Percentiles rank a stretch among this genome's conserved stretches.
phyloP scores from a whole-genome alignment of 2,113 vertebrate species.

The Empidonax alnorum region DNA sequence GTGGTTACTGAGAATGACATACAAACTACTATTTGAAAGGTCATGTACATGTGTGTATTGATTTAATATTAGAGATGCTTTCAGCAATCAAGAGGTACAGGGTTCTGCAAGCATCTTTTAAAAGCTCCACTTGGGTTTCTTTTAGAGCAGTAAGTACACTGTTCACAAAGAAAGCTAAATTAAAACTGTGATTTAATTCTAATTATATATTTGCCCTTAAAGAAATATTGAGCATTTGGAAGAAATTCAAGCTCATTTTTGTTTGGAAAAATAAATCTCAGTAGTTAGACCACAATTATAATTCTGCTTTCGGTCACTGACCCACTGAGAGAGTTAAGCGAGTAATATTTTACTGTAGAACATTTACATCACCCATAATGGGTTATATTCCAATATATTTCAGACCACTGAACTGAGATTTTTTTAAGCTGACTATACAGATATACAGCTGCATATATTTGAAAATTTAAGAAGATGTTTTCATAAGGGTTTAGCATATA shows the following conservation, averaged over 20 bases:
- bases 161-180: neutral
- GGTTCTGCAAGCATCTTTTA: slow-evolving; percentile 14
- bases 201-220: neutral
- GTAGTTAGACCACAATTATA: neutral
- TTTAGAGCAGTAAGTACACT: neutral
- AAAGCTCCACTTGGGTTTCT: neutral
- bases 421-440: neutral
- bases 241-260: neutral
- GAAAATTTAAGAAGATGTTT: neutral
- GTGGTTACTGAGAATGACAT: neutral
- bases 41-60: slow-evolving; percentile 29
- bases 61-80: slow-evolving; percentile 50
- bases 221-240: neutral
- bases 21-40: neutral
- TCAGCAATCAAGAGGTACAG: slow-evolving; percentile 33
- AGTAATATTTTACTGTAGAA: neutral
- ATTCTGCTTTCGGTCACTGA: neutral
- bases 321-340: neutral
- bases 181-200: neutral
- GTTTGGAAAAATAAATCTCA: neutral
- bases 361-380: neutral
- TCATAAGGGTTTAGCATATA: neutral
- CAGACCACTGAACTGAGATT: neutral
- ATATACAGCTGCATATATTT: neutral
- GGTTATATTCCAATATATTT: neutral